phyloP scores from a whole-genome alignment of 1,140 invertebrate genomes.

The Drosophila nasuta region DNA sequence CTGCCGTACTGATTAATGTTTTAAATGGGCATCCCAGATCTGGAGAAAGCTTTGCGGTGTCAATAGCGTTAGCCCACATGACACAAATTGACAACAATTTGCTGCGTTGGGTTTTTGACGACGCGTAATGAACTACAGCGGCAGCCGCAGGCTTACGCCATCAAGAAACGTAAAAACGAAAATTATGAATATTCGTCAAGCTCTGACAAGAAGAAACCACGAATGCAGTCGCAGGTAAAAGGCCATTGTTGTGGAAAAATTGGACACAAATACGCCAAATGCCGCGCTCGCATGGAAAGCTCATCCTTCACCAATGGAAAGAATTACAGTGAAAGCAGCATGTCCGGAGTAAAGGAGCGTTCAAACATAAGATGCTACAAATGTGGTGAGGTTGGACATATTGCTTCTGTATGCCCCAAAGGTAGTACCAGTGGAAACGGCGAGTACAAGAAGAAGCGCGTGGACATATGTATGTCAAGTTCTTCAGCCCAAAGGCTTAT shows the following conservation, averaged over 20 bases:
- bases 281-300: background rate
- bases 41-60: slow-evolving; percentile 18
- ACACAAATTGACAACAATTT: slow-evolving; percentile 8
- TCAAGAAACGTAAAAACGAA: slow-evolving; percentile 10
- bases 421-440: background rate
- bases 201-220: background rate
- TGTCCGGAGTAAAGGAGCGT: slow-evolving; percentile 12
- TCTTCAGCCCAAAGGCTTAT: background rate
- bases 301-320: slow-evolving; percentile 6
- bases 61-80: slow-evolving; percentile 4
- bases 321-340: background rate
- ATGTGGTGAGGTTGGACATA: slow-evolving; percentile 26
- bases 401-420: slow-evolving; percentile 27
- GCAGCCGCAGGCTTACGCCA: slow-evolving; percentile 18
- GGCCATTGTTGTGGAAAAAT: slow-evolving; percentile 19
- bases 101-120: slow-evolving; percentile 25
- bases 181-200: background rate
- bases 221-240: slow-evolving; percentile 9
- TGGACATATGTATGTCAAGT: slow-evolving; percentile 24
- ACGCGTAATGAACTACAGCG: slow-evolving; percentile 29
- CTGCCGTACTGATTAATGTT: slow-evolving; percentile 11
- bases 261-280: slow-evolving; percentile 8
- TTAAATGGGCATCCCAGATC: slow-evolving; percentile 18
- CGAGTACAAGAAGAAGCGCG: slow-evolving; percentile 12
- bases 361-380: slow-evolving; percentile 29